These are phyloP conservation scores for Aphidius gifuensis DNA, from an alignment of 1,140 invertebrate species.

Conservation along the genomic window DNA sequence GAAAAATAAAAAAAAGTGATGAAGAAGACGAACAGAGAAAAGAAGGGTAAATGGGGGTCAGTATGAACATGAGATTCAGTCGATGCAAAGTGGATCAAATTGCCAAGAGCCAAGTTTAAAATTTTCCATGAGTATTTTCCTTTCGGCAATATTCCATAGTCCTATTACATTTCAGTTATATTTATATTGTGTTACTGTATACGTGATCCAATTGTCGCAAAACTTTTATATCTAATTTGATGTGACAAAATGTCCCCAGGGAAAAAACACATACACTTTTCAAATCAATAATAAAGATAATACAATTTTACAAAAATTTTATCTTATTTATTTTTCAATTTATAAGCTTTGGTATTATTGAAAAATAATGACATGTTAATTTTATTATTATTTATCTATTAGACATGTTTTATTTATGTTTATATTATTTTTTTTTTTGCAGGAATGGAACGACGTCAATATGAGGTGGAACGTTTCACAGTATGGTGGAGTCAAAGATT, in stretches of 20 bases:
- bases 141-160: too few species aligned
- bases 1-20: too few species aligned
- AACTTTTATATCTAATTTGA: neutral
- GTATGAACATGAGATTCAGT: too few species aligned
- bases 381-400: too few species aligned
- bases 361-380: too few species aligned
- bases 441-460: conserved; percentile 99
- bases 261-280: conserved; percentile 5
- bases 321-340: too few species aligned
- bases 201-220: conserved; percentile 18
- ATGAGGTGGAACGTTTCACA: conserved; percentile 94
- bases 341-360: too few species aligned
- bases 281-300: neutral
- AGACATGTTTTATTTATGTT: too few species aligned
- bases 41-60: too few species aligned
- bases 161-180: neutral
- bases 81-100: too few species aligned
- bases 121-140: neutral
- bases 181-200: conserved; percentile 11
- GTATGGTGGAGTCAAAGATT: conserved; percentile 93
- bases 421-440: conserved; percentile 35
- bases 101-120: too few species aligned
- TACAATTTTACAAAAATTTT: neutral
- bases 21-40: too few species aligned
- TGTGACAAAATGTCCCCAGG: conserved; percentile 2